A percentile compares a stretch with the other conserved stretches of the same genome.
Evolutionary conservation across 2,113 vertebrate genomes (phyloP).

Genomic region (Tyto alba): DNA sequence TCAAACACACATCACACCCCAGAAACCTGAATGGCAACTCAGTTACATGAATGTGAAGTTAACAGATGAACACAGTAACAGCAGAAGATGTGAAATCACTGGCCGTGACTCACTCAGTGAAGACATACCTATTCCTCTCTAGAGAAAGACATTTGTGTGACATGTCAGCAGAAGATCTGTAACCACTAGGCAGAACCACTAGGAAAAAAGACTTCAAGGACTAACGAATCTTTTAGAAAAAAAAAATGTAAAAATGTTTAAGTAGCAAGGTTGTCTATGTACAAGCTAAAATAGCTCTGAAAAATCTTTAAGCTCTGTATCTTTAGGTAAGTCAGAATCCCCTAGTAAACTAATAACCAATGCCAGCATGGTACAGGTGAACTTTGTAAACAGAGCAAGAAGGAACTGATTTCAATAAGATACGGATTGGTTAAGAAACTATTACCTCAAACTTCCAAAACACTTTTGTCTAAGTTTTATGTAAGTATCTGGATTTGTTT

Average conservation of each 20-base stretch:
- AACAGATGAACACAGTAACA: not conserved
- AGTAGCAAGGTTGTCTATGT: not conserved
- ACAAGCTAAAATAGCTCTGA: not conserved
- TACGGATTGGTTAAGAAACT: not conserved
- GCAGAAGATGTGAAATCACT: not conserved
- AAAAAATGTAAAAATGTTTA: not conserved
- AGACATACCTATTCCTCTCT: not conserved
- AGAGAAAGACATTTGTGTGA: not conserved
- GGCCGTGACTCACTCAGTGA: not conserved
- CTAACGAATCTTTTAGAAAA: not conserved
- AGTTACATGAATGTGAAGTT: not conserved
- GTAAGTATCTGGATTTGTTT: not conserved
- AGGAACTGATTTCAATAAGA: not conserved
- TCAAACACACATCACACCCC: not conserved
- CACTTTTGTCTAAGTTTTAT: not conserved
- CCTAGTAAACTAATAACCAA: not conserved
- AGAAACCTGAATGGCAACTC: not conserved
- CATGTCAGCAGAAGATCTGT: not conserved
- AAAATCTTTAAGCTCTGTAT: not conserved
- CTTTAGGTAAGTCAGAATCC: not conserved
- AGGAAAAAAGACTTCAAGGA: not conserved
- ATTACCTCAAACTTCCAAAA: not conserved
- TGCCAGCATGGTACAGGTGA: not conserved
- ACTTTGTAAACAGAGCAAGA: not conserved
- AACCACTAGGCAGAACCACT: not conserved